Evolutionary conservation across 35 echinoderm and acorn worm species (phyloP).

Genomic region (Acanthaster planci): DNA sequence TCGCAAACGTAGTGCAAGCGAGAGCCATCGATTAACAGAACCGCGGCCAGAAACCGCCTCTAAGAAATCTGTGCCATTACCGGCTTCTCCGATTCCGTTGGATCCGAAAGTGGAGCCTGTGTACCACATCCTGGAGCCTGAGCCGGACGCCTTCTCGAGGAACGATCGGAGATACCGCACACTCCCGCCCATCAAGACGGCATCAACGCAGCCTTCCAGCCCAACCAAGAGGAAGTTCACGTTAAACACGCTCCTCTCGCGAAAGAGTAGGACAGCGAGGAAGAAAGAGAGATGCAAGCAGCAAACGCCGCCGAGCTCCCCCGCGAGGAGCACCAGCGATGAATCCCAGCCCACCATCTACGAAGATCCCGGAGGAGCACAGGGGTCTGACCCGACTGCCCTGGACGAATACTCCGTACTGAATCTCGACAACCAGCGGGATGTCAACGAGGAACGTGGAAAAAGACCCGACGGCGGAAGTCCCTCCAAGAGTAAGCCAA

Average conservation of each 20-base stretch:
- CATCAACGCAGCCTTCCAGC: background rate
- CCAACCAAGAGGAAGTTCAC: background rate
- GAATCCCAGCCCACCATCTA: background rate
- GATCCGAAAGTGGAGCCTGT: background rate
- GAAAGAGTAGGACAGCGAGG: background rate
- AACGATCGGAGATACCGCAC: background rate
- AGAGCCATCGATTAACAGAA: background rate
- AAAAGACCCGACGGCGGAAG: background rate
- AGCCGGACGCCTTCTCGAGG: background rate
- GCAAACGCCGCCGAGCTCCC: conserved; percentile 5
- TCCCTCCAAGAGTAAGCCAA: background rate
- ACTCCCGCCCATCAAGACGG: background rate
- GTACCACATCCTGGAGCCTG: background rate
- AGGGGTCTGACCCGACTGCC: background rate
- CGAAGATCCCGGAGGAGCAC: background rate
- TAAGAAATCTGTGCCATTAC: background rate
- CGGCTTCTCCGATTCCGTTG: too few relatives aligned
- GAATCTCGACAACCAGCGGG: background rate
- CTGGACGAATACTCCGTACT: background rate
- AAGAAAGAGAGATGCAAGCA: background rate
- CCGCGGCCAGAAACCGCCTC: background rate
- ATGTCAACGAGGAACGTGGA: background rate
- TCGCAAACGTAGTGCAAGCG: background rate
- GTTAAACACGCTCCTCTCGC: background rate
- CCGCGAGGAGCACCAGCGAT: background rate